A percentile compares a stretch with the other conserved stretches of the same genome.
Conservation (phyloP, 2,113 vertebrate genomes). For the Oreochromis tanganicae region DNA sequence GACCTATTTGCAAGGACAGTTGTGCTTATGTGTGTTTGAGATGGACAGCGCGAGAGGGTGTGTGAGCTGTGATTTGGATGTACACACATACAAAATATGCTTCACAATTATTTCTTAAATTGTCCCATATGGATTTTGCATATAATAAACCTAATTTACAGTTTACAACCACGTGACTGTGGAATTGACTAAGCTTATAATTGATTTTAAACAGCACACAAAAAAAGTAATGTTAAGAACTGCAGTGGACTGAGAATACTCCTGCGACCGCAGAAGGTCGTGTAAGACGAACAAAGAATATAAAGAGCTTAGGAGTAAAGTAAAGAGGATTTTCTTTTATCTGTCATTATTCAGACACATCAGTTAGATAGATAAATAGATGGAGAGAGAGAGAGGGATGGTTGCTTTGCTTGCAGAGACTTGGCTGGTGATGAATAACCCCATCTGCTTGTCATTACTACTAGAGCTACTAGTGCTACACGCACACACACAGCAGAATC, state of each 20-base stretch:
- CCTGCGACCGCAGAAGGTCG: neutral
- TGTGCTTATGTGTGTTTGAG: neutral
- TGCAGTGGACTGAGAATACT: neutral
- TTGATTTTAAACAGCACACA: neutral
- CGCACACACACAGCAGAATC: constrained; percentile 11
- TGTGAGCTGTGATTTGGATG: neutral
- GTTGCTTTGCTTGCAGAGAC: constrained; percentile 40
- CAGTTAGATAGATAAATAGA: constrained; percentile 24
- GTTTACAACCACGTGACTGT: neutral
- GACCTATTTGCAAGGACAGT: constrained; percentile 14
- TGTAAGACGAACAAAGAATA: neutral
- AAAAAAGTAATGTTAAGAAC: neutral
- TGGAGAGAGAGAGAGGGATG: neutral
- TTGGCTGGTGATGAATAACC: constrained; percentile 53
- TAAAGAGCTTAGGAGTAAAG: neutral
- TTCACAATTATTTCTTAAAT: constrained; percentile 15
- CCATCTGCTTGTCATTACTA: constrained; percentile 48
- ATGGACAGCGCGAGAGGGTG: neutral
- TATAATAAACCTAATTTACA: constrained; percentile 9
- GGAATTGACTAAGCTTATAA: neutral
- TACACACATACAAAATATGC: neutral
- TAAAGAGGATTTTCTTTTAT: constrained; percentile 19
- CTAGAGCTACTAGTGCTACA: constrained; percentile 20
- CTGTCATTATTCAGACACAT: constrained; percentile 22
- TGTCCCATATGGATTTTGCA: constrained; percentile 14